Conservation (phyloP, 2,113 vertebrate genomes). For the Dipodomys merriami region DNA sequence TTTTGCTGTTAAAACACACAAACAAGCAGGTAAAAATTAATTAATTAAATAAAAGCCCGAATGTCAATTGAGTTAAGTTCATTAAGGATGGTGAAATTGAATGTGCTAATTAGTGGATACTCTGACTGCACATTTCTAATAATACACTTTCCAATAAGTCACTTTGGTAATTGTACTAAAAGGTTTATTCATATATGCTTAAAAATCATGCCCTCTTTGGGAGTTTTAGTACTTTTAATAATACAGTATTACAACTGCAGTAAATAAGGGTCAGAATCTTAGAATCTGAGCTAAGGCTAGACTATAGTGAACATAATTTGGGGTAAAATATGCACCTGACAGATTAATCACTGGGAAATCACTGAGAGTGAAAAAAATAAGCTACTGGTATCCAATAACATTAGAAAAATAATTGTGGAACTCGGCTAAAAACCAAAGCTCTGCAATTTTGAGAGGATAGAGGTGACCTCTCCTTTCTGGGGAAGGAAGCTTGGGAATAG, state of each 20-base stretch:
- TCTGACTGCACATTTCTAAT: conserved; percentile 34
- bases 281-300: background rate
- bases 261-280: conserved; percentile 45
- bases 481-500: background rate
- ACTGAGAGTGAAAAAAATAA: conserved; percentile 20
- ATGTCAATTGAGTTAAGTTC: conserved; percentile 61
- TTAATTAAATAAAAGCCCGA: background rate
- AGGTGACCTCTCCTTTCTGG: background rate
- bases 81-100: conserved; percentile 62
- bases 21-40: conserved; percentile 50
- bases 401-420: background rate
- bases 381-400: background rate
- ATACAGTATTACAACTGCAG: background rate
- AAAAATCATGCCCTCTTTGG: background rate
- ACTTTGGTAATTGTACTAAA: background rate
- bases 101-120: conserved; percentile 62
- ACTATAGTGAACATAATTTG: conserved; percentile 13
- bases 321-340: background rate
- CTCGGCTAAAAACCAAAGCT: background rate
- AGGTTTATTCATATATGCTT: conserved; percentile 55
- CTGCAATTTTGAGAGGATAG: no score
- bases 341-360: background rate
- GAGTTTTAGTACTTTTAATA: conserved; percentile 35
- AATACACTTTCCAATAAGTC: conserved; percentile 20
- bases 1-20: conserved; percentile 50